Evolutionary conservation across 2,797 vertebrate species (phyloP).

Genomic region (Neosilurus hyrtlii): DNA sequence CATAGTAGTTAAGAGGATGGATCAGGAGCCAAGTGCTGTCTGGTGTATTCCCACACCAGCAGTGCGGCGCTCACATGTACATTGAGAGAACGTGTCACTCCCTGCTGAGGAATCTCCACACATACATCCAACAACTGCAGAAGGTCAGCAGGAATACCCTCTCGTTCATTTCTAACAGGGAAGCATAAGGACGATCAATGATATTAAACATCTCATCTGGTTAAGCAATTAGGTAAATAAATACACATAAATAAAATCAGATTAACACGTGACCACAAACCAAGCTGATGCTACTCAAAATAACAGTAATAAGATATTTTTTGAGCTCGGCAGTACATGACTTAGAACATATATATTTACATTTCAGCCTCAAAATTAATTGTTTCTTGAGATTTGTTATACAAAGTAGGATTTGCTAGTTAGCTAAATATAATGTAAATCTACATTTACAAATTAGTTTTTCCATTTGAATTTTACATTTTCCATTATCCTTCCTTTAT

Average conservation of each 20-base stretch:
- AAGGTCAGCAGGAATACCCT: slow-evolving; percentile 90
- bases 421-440: not conserved
- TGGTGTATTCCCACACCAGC: slow-evolving; percentile 93
- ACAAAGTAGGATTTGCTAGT: not conserved
- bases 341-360: not conserved
- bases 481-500: not conserved
- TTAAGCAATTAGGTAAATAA: not conserved
- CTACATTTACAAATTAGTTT: not conserved
- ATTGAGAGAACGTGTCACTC: slow-evolving; percentile 91
- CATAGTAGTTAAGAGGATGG: not conserved
- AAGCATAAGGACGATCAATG: not conserved
- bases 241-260: not conserved
- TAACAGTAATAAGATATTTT: too few relatives aligned
- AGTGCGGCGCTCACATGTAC: slow-evolving; percentile 96
- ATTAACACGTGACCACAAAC: not conserved
- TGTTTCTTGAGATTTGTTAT: not conserved
- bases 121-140: slow-evolving; percentile 92
- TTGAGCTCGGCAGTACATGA: not conserved
- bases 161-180: slow-evolving; percentile 82
- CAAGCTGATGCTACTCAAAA: not conserved
- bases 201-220: not conserved
- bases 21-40: slow-evolving; percentile 75
- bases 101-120: slow-evolving; percentile 95
- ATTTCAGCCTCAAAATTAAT: not conserved
- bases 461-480: not conserved